phyloP scores from a whole-genome alignment of 2,797 vertebrate genomes.

The Amniataba percoides region DNA sequence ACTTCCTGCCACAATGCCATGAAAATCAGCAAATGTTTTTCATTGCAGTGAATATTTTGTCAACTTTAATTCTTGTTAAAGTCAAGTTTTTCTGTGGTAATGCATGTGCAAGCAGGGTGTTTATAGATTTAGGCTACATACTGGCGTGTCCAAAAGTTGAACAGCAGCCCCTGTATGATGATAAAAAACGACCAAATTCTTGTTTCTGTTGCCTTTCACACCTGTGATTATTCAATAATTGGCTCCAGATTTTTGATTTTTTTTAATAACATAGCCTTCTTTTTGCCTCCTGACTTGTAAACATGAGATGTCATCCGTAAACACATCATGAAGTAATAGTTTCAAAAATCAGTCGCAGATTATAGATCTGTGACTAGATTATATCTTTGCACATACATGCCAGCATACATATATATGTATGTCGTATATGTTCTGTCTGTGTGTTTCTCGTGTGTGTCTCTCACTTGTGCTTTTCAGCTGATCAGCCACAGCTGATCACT shows the following conservation, averaged over 20 bases:
- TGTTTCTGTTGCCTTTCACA: background rate
- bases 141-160: background rate
- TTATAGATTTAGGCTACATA: background rate
- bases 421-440: background rate
- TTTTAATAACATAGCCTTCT: background rate
- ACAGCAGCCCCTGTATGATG: background rate
- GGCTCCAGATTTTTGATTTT: background rate
- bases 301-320: background rate
- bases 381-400: background rate
- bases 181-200: background rate
- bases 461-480: conserved; percentile 40
- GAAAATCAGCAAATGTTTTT: background rate
- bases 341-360: background rate
- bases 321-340: background rate
- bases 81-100: background rate
- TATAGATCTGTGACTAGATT: background rate
- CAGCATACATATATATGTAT: too few relatives aligned
- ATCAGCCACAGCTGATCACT: conserved; percentile 73
- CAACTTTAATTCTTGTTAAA: background rate
- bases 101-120: background rate
- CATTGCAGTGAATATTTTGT: background rate
- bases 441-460: background rate
- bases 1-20: background rate
- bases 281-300: background rate
- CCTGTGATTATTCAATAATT: background rate